Evolutionary conservation across 2,888 invertebrate species (phyloP).

Genomic region (Cerastis leucographa): DNA sequence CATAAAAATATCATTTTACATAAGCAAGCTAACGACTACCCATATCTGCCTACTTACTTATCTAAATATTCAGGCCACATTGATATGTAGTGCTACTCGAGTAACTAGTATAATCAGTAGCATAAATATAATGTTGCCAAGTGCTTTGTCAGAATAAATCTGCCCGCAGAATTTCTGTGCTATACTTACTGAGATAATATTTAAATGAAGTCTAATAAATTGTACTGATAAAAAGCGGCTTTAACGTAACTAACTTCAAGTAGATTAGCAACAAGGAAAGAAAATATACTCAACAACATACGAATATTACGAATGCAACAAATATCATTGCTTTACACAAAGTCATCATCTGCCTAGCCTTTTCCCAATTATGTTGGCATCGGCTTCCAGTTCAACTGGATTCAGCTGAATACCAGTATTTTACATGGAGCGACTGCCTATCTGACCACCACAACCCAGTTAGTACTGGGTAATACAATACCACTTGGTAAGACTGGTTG

Average conservation of each 20-base stretch:
- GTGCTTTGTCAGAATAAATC: background rate
- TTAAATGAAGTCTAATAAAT: slow-evolving; percentile 17
- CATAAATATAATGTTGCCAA: slow-evolving; percentile 3
- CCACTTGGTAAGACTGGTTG: too few relatives aligned
- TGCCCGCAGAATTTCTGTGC: background rate
- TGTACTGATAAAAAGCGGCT: slow-evolving; percentile 13
- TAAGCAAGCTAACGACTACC: slow-evolving; percentile 1
- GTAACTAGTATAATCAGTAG: slow-evolving; percentile 37
- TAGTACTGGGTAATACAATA: too few relatives aligned
- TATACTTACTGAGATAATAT: slow-evolving; percentile 3
- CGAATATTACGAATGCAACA: background rate
- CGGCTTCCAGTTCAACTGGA: too few relatives aligned
- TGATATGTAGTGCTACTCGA: slow-evolving; percentile 35
- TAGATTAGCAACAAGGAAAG: background rate
- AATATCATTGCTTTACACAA: background rate
- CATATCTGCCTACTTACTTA: slow-evolving; percentile 22
- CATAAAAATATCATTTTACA: slow-evolving; percentile 5
- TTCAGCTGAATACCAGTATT: too few relatives aligned
- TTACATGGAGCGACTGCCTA: too few relatives aligned
- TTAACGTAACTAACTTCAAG: background rate
- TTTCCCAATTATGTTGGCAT: too few relatives aligned
- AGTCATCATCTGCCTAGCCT: too few relatives aligned
- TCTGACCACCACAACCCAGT: too few relatives aligned
- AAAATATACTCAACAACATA: background rate
- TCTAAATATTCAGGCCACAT: slow-evolving; percentile 41